Conservation (phyloP, 2,888 invertebrate species). For the Drosophila percnosoma region DNA sequence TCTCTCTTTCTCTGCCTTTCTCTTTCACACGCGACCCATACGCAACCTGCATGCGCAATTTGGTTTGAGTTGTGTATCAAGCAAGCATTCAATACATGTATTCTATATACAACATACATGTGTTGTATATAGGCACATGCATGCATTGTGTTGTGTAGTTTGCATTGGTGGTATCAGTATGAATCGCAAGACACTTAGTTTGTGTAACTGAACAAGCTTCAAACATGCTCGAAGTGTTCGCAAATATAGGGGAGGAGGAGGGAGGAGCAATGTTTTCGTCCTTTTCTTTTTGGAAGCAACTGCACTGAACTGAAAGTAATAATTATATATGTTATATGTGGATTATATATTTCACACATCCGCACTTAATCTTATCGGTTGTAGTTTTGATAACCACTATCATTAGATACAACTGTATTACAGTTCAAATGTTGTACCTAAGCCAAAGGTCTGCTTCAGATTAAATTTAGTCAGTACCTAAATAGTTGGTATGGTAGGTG, state of each 20-base stretch:
- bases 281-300: not conserved
- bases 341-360: constrained; percentile 13
- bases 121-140: not conserved
- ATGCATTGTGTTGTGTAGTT: not conserved
- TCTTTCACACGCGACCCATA: not conserved
- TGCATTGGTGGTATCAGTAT: not conserved
- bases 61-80: not conserved
- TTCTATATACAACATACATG: not conserved
- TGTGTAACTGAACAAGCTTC: not conserved
- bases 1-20: not conserved
- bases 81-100: not conserved
- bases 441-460: constrained; percentile 19
- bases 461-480: not conserved
- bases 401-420: not conserved
- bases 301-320: not conserved
- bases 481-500: not conserved
- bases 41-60: not conserved
- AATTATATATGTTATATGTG: not conserved
- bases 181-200: not conserved
- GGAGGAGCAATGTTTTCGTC: not conserved
- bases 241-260: not conserved
- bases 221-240: not conserved
- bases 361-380: constrained; percentile 41
- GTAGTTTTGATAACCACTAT: constrained; percentile 24
- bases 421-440: constrained; percentile 6